Evolutionary conservation across 2,888 invertebrate species (phyloP).

Genomic region (Gastracanthus pulcherrimus): DNA sequence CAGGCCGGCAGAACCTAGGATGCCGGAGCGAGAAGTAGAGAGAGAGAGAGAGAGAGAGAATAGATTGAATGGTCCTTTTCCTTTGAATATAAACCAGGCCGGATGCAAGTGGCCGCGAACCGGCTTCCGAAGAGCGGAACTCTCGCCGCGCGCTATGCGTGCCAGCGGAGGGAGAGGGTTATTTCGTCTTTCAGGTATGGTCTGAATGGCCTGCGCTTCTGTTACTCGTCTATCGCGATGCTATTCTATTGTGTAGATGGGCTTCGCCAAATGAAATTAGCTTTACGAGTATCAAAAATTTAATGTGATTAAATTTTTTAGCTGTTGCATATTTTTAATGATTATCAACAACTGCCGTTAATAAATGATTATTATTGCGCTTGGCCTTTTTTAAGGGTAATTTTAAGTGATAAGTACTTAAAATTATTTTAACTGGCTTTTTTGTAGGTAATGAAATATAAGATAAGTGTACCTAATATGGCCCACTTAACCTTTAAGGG

Average conservation of each 20-base stretch:
- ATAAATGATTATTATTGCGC: not conserved
- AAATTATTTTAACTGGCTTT: no score
- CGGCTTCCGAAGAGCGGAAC: constrained; percentile 59
- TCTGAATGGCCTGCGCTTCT: constrained; percentile 47
- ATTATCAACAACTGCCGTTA: no score
- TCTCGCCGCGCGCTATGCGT: constrained; percentile 54
- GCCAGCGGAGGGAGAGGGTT: constrained; percentile 48
- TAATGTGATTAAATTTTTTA: not conserved
- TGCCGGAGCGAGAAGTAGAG: no score
- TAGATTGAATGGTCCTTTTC: constrained; percentile 61
- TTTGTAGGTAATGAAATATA: no score
- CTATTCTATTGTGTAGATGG: not conserved
- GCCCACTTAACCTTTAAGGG: no score
- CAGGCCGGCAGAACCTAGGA: no score
- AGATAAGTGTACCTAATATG: no score
- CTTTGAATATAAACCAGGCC: constrained; percentile 66
- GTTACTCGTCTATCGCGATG: not conserved
- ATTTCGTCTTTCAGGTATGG: constrained; percentile 62
- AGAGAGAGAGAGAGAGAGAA: constrained; percentile 30
- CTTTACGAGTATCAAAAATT: not conserved
- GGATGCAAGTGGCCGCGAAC: constrained; percentile 62
- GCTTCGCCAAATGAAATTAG: not conserved
- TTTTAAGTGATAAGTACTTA: no score
- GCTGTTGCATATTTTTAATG: not conserved
- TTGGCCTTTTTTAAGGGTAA: no score